These are phyloP conservation scores for Agrenia bidenticulata DNA, from an alignment of 2,888 invertebrate genomes.

Conservation along the genomic window DNA sequence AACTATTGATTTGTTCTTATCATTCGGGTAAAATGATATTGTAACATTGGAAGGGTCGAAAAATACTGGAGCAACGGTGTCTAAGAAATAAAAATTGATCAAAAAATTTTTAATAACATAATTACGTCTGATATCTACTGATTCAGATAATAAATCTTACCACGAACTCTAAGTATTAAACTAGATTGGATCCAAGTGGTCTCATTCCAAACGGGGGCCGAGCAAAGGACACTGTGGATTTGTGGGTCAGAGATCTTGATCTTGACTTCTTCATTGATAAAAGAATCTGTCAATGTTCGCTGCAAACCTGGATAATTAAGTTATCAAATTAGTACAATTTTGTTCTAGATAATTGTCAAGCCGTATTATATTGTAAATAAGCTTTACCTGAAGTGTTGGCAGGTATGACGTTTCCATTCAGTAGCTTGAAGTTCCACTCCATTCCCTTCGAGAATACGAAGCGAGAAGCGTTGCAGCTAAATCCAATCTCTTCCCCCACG, in stretches of 20 bases:
- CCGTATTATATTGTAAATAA: no score
- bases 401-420: constrained; percentile 32
- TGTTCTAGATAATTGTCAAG: not conserved
- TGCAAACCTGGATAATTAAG: not conserved
- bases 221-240: constrained; percentile 29
- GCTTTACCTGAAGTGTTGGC: constrained; percentile 27
- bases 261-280: constrained; percentile 28
- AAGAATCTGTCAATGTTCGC: not conserved
- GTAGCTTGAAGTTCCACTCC: constrained; percentile 33
- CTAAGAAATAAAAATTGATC: constrained; percentile 24
- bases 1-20: constrained; percentile 28
- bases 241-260: constrained; percentile 29
- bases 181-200: constrained; percentile 29
- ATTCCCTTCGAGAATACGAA: constrained; percentile 39
- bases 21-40: constrained; percentile 22
- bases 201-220: constrained; percentile 42
- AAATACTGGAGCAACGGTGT: constrained; percentile 33
- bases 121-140: no score
- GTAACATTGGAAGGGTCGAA: constrained; percentile 32
- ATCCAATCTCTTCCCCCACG: constrained; percentile 35
- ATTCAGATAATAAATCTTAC: constrained; percentile 19
- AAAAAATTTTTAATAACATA: no score
- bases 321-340: not conserved
- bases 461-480: constrained; percentile 29
- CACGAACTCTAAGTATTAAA: constrained; percentile 25